Evolutionary conservation across 2,888 invertebrate species (phyloP), one percentile per base, ranked within the genome.

Genomic region (Scaptomyza caliginosa): DNA sequence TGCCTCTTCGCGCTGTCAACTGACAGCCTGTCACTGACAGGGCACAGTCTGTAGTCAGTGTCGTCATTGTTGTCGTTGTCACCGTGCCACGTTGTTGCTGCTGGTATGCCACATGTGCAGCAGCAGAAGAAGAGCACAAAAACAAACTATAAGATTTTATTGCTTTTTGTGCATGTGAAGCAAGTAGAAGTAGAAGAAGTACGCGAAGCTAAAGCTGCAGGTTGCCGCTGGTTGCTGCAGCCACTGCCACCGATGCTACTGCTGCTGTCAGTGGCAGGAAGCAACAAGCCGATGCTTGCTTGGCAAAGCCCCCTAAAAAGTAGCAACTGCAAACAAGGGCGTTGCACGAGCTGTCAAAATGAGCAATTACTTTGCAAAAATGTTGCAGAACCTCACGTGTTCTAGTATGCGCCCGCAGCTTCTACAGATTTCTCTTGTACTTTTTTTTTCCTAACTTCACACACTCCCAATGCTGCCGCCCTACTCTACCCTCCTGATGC

Each of bases 271-370:
- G 58, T 71, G 76, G 80, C 86, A 82, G 86, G 67, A 74, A 82
- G 81, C 86, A 81, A 82, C 81, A 81, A 82, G 83, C 76, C 75
- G 79, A 50, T 58, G 66, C 62, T 75, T 58, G 66, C 62, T 75
- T 32, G 58, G 49, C 70, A 57, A 65, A 75, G 52, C 45, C 59
- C 69, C 48, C 55, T 71, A 67, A 71, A 65, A 63, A 62, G 67
- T 8, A 23, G 51, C 65, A 62, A 68, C 59, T 73, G 80, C 81
- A 82, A 81, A 85, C 83, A 86, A 81, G 83, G 83, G 86, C 86
- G 86, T 85, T 83, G 80, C 86, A 84, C 70, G 78, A 83, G 68
- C 86, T 86, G 86, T 86, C 86, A 86, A 86, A 83, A 86, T 83
- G 83, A 83, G 83, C 83, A 83, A 83, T 83, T 86, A 83, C 83